Evolutionary conservation across 2,797 vertebrate species (phyloP), one percentile per base, ranked within the genome.

Genomic region (Leucoraja ocellata): DNA sequence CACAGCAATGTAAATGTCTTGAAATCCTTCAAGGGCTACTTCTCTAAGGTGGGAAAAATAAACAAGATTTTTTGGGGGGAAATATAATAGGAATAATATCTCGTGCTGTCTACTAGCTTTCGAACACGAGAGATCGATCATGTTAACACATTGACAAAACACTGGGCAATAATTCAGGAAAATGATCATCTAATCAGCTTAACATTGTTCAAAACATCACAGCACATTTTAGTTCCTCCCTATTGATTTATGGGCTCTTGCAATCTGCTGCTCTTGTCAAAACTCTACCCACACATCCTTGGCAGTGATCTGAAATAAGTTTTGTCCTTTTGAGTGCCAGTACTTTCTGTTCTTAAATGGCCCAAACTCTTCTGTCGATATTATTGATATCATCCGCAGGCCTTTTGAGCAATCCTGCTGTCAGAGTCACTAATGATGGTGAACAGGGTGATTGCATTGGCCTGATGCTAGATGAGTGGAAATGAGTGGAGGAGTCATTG

Each of bases 351-450:
- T 96, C 96, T 96, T 96, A 96, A 97, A 97, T 94, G 95, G 96
- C 96, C 95, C 95, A 95, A 97, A 97, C 96, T 94, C 94, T 94
- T 96, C 94, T 95, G 96, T 97, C 97, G 96, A 98, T 98, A 97
- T 96, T 97, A 98, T 97, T 95, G 97, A 98, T 96, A 97, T 96
- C 96, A 97, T 98, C 97, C 97, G 97, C 96, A 95, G 97, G 96
- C 96, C n/a, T 95, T 97, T 96, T 96, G 97, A 98, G 96, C 95
- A 97, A 97, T 97, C 97, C 96, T 94, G 95, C 96, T 97, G 96
- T 97, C 95, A 95, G 96, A 4, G 93, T 93, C 95, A 95, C 94
- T 97, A 96, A 97, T 96, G 96, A 96, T 96, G 95, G 96, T 94
- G 95, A 94, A 95, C 93, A 95, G 96, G 95, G 95, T 96, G 97